These are phyloP conservation scores for Sylvia atricapilla DNA, from an alignment of 2,113 vertebrate genomes.

Conservation along the genomic window DNA sequence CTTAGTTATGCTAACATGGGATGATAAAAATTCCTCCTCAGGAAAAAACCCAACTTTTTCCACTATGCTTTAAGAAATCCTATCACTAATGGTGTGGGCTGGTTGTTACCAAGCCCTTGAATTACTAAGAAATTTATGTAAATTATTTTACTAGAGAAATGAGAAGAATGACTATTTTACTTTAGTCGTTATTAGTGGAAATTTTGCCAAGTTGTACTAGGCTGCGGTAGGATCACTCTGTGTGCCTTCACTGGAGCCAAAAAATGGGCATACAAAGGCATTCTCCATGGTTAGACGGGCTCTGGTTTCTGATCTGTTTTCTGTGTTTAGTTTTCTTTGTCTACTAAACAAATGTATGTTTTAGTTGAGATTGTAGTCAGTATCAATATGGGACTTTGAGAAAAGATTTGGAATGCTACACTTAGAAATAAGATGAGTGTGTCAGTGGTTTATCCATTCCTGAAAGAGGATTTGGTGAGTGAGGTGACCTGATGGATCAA, in stretches of 20 bases:
- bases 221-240: not conserved
- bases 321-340: not conserved
- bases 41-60: not conserved
- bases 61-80: not conserved
- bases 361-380: not conserved
- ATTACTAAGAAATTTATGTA: not conserved
- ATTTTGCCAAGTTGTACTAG: not conserved
- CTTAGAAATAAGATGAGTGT: not conserved
- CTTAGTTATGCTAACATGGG: not conserved
- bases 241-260: not conserved
- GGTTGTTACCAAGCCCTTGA: not conserved
- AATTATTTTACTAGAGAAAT: not conserved
- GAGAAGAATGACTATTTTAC: not conserved
- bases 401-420: not conserved
- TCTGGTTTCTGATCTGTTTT: not conserved
- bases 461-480: not conserved
- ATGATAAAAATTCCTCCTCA: conserved; percentile 1
- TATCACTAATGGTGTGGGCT: not conserved
- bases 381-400: not conserved
- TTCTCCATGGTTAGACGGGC: not conserved
- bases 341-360: not conserved
- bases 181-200: not conserved
- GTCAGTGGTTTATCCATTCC: not conserved
- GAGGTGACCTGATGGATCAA: not conserved
- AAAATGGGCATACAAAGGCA: not conserved